Conservation (phyloP, 2,113 vertebrate genomes). For the Boleophthalmus pectinirostris region DNA sequence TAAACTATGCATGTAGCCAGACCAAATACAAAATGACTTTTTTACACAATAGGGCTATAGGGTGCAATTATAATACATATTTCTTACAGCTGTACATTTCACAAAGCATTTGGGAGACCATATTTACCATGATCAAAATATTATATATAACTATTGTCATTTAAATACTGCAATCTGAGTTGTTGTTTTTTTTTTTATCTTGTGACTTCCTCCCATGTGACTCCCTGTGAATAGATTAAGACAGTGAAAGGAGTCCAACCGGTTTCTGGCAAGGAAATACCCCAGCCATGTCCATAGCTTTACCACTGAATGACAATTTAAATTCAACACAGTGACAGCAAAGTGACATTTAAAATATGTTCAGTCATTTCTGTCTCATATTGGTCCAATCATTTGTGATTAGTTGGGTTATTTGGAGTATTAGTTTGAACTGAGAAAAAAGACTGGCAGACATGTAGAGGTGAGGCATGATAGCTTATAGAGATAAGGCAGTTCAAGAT, state of each 20-base stretch:
- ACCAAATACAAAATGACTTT: too few relatives aligned
- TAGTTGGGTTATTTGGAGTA: neutral
- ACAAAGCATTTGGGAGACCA: neutral
- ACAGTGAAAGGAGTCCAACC: neutral
- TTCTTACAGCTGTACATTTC: neutral
- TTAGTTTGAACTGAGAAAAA: neutral
- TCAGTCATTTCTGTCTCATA: neutral
- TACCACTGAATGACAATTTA: conserved; percentile 10
- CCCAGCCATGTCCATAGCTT: conserved; percentile 15
- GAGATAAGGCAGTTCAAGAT: conserved; percentile 6
- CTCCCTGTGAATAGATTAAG: conserved; percentile 16
- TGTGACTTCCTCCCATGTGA: conserved; percentile 17
- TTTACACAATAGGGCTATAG: too few relatives aligned
- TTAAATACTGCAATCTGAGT: neutral
- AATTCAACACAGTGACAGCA: neutral
- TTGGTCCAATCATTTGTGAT: neutral
- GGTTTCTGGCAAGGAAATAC: conserved; percentile 20
- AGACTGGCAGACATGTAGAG: too few relatives aligned
- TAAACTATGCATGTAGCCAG: neutral
- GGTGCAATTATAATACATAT: neutral
- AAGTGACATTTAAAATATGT: neutral
- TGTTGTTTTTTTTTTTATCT: conserved; percentile 1
- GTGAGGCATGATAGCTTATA: too few relatives aligned
- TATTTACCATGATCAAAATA: neutral
- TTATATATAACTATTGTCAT: neutral